Conservation (phyloP, 2,113 vertebrate genomes). For the Salvelinus namaycush region DNA sequence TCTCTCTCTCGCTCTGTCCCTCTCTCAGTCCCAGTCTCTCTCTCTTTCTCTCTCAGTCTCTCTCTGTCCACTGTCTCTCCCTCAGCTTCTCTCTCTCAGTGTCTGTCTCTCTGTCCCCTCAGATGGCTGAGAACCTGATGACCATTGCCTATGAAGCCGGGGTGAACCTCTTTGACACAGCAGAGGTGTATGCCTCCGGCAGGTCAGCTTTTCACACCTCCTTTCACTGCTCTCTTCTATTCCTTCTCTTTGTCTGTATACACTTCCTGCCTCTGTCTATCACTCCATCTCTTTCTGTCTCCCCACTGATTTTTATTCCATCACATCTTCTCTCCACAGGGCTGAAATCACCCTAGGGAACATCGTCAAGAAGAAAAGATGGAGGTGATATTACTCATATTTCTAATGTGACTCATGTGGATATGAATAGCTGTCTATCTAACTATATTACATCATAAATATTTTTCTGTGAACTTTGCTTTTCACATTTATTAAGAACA, state of each 20-base stretch:
- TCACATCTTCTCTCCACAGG: constrained; percentile 57
- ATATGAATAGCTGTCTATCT: constrained; percentile 21
- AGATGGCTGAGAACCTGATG: constrained; percentile 97
- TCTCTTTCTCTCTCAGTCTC: too few species aligned
- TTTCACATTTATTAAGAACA: neutral
- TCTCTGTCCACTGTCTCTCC: neutral
- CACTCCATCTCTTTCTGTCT: neutral
- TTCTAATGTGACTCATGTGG: constrained; percentile 23
- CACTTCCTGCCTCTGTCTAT: constrained; percentile 14
- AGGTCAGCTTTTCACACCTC: constrained; percentile 76
- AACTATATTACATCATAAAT: constrained; percentile 11
- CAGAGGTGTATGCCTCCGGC: constrained; percentile 95
- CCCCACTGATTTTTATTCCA: constrained; percentile 14
- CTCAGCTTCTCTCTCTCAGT: constrained; percentile 4
- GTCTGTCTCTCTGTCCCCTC: constrained; percentile 40
- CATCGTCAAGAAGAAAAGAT: constrained; percentile 81
- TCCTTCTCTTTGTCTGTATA: neutral
- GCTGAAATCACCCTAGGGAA: constrained; percentile 78
- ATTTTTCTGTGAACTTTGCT: constrained; percentile 4
- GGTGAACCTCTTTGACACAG: constrained; percentile 95
- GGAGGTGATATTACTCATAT: constrained; percentile 65
- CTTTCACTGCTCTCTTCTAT: constrained; percentile 8
- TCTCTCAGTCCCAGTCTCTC: too few species aligned
- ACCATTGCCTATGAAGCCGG: constrained; percentile 95
- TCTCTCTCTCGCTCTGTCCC: neutral